These are phyloP conservation scores for Elephas maximus DNA, from an alignment of 2,113 vertebrate genomes.

Conservation along the genomic window DNA sequence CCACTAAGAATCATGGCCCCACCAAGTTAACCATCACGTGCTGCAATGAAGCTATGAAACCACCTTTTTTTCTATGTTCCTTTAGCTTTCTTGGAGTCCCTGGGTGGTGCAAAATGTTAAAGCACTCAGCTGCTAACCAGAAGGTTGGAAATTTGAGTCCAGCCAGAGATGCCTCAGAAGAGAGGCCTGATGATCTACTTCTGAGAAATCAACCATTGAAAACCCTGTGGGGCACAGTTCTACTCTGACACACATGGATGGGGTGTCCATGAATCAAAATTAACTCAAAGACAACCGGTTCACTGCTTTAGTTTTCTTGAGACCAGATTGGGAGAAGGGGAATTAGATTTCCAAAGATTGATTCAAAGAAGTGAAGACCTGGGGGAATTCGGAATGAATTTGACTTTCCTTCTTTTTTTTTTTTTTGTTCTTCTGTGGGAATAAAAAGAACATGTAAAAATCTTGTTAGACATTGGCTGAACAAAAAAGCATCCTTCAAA, in stretches of 20 bases:
- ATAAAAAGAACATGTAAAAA: background rate
- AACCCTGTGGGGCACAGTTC: background rate
- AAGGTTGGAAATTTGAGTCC: background rate
- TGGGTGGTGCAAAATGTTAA: background rate
- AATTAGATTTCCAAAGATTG: background rate
- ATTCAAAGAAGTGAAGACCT: background rate
- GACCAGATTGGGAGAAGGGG: background rate
- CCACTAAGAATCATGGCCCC: too few relatives aligned
- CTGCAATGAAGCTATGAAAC: accelerated
- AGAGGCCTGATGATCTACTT: background rate
- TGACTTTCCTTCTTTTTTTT: background rate
- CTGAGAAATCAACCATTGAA: background rate
- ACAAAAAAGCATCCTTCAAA: background rate
- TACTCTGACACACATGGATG: background rate
- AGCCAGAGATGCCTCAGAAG: background rate
- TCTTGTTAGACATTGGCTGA: background rate
- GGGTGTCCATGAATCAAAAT: background rate
- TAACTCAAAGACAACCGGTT: background rate
- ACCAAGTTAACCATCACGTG: too few relatives aligned
- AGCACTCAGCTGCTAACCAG: background rate
- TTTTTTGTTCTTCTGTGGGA: background rate
- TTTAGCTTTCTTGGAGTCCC: background rate
- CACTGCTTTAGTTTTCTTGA: background rate
- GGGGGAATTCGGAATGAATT: background rate
- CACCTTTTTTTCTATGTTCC: background rate